phyloP scores from a whole-genome alignment of 2,797 vertebrate species.

The Cryptoblepharus egeriae region DNA sequence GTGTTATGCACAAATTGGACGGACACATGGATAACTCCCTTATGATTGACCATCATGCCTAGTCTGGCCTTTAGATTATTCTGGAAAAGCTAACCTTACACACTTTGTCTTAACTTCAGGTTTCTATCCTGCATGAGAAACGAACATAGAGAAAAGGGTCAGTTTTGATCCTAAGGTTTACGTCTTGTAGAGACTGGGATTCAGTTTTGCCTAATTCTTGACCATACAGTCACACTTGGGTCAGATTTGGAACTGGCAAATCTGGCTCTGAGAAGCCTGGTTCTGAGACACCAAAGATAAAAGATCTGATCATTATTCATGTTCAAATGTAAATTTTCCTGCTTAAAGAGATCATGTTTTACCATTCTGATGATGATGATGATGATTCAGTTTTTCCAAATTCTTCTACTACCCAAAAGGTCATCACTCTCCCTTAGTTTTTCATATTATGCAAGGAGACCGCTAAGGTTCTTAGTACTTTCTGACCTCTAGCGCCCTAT shows the following conservation, averaged over 20 bases:
- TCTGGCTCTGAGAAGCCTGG: background rate
- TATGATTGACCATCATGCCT: no score
- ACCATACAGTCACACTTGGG: background rate
- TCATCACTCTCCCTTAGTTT: constrained; percentile 71
- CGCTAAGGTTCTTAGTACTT: constrained; percentile 75
- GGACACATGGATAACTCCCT: no score
- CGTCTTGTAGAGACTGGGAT: no score
- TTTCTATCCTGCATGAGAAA: background rate
- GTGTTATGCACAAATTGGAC: no score
- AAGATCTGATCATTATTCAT: no score
- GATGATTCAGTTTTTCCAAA: constrained; percentile 51
- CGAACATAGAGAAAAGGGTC: background rate
- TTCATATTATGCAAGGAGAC: constrained; percentile 70
- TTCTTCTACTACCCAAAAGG: constrained; percentile 70
- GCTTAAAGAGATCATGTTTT: constrained; percentile 38
- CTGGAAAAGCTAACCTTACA: no score
- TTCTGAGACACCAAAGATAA: constrained; percentile 49
- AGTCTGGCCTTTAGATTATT: no score
- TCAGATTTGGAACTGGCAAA: background rate
- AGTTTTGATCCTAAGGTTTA: background rate
- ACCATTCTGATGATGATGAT: constrained; percentile 22
- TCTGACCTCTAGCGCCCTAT: constrained; percentile 80
- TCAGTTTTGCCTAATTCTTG: background rate
- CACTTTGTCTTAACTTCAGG: no score
- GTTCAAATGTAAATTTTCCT: no score